A percentile compares a stretch with the other conserved stretches of the same genome.
Evolutionary conservation across 2,888 invertebrate genomes (phyloP).

Genomic region (Trilocha varians): DNA sequence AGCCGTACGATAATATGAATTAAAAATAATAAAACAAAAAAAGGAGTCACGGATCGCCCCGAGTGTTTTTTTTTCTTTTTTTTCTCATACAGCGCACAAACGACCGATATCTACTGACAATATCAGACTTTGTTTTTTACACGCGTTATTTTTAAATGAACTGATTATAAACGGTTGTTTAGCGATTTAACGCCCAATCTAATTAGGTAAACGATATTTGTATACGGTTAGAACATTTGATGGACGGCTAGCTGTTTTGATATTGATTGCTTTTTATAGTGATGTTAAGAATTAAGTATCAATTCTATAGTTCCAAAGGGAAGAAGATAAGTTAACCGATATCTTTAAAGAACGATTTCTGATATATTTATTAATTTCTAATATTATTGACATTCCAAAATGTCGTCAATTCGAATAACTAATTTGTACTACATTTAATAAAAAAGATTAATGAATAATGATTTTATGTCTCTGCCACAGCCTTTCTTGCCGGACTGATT

Average conservation of each 20-base stretch:
- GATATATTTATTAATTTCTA: no score
- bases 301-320: neutral
- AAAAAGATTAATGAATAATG: no score
- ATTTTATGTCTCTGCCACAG: no score
- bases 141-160: conserved; percentile 70
- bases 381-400: no score
- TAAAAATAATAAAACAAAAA: conserved; percentile 73
- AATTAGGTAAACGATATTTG: conserved; percentile 73
- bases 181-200: conserved; percentile 74
- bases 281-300: neutral
- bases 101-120: conserved; percentile 65
- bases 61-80: conserved; percentile 62
- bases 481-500: no score
- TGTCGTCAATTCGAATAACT: no score
- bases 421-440: no score
- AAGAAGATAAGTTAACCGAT: neutral
- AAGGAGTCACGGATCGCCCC: conserved; percentile 72
- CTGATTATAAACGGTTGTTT: conserved; percentile 72
- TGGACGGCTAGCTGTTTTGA: conserved; percentile 41
- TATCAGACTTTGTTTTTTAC: conserved; percentile 72
- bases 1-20: conserved; percentile 73
- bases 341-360: no score
- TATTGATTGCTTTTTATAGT: conserved; percentile 45
- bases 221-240: conserved; percentile 48
- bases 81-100: conserved; percentile 62